Conservation (phyloP, 2,113 vertebrate species). For the Xyliphius kryptos region DNA sequence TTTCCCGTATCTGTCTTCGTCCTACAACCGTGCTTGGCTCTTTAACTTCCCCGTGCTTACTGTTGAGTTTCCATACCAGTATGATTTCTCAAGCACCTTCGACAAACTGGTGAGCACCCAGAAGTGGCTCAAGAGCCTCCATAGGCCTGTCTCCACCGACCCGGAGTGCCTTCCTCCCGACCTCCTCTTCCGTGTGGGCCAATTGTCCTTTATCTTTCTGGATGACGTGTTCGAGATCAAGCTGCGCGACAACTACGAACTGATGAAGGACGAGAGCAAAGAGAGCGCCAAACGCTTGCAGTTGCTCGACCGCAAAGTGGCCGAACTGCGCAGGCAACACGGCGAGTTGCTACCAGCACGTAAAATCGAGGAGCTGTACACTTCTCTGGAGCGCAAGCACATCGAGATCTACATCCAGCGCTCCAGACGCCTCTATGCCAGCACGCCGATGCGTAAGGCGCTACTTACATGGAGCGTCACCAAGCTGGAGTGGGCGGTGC, state of each 20-base stretch:
- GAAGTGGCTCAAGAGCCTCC: slow-evolving; percentile 91
- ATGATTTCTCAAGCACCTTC: slow-evolving; percentile 86
- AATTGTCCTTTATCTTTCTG: slow-evolving; percentile 91
- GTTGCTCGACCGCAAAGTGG: slow-evolving; percentile 87
- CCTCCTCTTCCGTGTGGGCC: slow-evolving; percentile 76
- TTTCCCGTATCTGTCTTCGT: slow-evolving; percentile 71
- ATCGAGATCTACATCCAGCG: slow-evolving; percentile 98
- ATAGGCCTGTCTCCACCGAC: slow-evolving; percentile 39
- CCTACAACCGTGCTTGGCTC: slow-evolving; percentile 78
- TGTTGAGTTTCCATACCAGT: slow-evolving; percentile 90
- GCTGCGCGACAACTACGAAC: slow-evolving; percentile 91
- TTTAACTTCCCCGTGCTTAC: slow-evolving; percentile 71
- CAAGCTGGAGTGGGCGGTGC: slow-evolving; percentile 76
- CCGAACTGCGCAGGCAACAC: slow-evolving; percentile 87
- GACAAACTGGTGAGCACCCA: slow-evolving; percentile 84
- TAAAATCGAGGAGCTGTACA: slow-evolving; percentile 95
- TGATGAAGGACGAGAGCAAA: slow-evolving; percentile 97
- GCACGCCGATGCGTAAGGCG: slow-evolving; percentile 91
- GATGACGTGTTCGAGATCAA: slow-evolving; percentile 94
- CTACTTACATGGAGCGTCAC: slow-evolving; percentile 87
- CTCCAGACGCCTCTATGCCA: slow-evolving; percentile 85
- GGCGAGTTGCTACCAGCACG: slow-evolving; percentile 91
- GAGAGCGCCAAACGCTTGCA: slow-evolving; percentile 90
- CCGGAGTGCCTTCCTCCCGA: slow-evolving; percentile 69
- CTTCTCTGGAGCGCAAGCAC: slow-evolving; percentile 92